Conservation (phyloP, 2,113 vertebrate species). For the Mesocricetus auratus region DNA sequence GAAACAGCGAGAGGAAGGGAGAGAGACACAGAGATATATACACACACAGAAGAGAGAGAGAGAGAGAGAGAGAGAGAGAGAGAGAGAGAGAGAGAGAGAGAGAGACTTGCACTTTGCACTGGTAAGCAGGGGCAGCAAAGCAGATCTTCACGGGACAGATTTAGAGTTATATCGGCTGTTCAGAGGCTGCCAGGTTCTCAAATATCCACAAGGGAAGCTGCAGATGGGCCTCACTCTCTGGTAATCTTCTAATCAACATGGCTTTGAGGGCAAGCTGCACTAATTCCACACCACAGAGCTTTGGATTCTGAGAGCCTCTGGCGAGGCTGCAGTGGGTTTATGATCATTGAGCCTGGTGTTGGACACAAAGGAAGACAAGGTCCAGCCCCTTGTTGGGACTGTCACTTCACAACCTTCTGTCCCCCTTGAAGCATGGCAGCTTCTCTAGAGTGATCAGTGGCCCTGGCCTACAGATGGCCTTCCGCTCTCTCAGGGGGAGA, state of each 20-base stretch:
- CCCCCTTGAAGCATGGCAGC: background rate
- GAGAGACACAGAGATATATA: too few species aligned
- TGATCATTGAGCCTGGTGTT: background rate
- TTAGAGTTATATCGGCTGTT: background rate
- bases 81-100: too few species aligned
- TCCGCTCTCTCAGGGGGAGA: background rate
- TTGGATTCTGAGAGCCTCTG: background rate
- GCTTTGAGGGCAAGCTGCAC: background rate
- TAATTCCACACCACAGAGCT: background rate
- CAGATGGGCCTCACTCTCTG: slow-evolving; percentile 50
- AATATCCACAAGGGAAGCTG: background rate
- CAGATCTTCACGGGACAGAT: fast-evolving
- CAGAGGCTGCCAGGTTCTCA: background rate
- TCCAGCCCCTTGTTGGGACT: background rate
- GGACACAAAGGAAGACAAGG: background rate
- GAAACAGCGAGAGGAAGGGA: too few species aligned
- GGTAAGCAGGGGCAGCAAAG: background rate
- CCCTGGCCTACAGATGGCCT: background rate
- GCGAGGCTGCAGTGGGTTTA: background rate
- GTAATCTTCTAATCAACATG: slow-evolving; percentile 59
- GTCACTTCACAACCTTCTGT: background rate
- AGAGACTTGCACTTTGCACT: background rate
- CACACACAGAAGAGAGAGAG: too few species aligned
- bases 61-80: too few species aligned
- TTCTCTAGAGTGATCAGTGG: background rate